Conservation (phyloP, 2,888 invertebrate genomes). For the Stenodema calcarata region DNA sequence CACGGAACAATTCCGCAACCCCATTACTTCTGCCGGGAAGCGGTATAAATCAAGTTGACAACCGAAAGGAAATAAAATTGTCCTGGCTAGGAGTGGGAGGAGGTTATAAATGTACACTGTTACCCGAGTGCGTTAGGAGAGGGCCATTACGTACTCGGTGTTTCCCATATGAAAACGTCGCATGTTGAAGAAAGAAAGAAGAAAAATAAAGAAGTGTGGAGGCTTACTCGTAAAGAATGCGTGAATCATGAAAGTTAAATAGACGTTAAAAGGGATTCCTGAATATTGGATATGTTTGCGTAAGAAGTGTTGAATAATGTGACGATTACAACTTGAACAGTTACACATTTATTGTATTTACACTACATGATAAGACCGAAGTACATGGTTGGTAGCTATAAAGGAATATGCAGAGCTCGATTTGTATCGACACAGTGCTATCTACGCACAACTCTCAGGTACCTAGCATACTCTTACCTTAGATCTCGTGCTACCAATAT, state of each 20-base stretch:
- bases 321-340: no score
- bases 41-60: constrained; percentile 29
- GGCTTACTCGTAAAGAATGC: not conserved
- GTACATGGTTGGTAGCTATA: no score
- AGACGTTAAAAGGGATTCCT: not conserved
- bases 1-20: not conserved
- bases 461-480: no score
- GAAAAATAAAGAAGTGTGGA: not conserved
- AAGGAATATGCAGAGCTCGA: no score
- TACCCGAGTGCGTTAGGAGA: not conserved
- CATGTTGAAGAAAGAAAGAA: no score
- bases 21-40: not conserved
- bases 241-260: not conserved
- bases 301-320: no score
- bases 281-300: no score
- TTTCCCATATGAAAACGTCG: not conserved
- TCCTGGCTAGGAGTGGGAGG: not conserved
- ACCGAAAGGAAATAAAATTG: constrained; percentile 39
- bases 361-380: no score
- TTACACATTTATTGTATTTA: no score
- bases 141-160: constrained; percentile 5
- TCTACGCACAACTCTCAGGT: no score
- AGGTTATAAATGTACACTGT: constrained; percentile 26
- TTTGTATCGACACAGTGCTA: no score
- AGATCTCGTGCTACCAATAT: no score